These are phyloP conservation scores for Xestobium rufovillosum DNA, from an alignment of 2,888 invertebrate species.

Conservation along the genomic window DNA sequence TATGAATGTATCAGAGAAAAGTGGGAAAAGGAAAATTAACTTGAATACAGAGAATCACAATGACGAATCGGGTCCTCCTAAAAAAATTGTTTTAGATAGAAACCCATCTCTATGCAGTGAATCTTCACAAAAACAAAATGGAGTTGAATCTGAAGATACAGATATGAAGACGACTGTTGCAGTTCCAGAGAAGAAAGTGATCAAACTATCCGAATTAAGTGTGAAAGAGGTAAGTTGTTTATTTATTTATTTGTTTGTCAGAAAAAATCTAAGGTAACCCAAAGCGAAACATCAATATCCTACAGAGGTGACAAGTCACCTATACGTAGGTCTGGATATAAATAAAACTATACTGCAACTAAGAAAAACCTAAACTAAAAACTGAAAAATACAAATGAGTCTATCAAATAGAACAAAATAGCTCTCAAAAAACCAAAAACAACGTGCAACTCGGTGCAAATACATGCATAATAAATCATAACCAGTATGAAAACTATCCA, in stretches of 20 bases:
- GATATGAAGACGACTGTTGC: conserved; percentile 17
- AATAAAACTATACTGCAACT: too few relatives aligned
- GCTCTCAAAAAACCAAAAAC: too few relatives aligned
- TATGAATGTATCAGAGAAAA: conserved; percentile 26
- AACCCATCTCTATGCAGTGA: conserved; percentile 34
- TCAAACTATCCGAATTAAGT: conserved; percentile 52
- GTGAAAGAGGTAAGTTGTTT: conserved; percentile 51
- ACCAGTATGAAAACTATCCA: too few relatives aligned
- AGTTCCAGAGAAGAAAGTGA: conserved; percentile 44
- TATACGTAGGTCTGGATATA: too few relatives aligned
- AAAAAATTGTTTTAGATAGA: conserved; percentile 58
- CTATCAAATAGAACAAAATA: too few relatives aligned
- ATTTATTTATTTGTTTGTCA: conserved; percentile 2
- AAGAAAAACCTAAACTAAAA: too few relatives aligned
- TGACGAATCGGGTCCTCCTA: conserved; percentile 40
- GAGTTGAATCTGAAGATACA: conserved; percentile 22
- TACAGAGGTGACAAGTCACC: too few relatives aligned
- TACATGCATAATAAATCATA: too few relatives aligned
- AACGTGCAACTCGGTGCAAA: too few relatives aligned
- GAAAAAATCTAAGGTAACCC: too few relatives aligned
- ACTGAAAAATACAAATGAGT: too few relatives aligned
- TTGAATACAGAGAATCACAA: conserved; percentile 20
- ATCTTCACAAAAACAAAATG: conserved; percentile 28
- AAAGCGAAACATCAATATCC: too few relatives aligned
- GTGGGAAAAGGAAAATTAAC: conserved; percentile 32